A percentile compares a stretch with the other conserved stretches of the same genome.
These are phyloP conservation scores for Drosophila colorata DNA, from an alignment of 2,888 invertebrate species.

Conservation along the genomic window DNA sequence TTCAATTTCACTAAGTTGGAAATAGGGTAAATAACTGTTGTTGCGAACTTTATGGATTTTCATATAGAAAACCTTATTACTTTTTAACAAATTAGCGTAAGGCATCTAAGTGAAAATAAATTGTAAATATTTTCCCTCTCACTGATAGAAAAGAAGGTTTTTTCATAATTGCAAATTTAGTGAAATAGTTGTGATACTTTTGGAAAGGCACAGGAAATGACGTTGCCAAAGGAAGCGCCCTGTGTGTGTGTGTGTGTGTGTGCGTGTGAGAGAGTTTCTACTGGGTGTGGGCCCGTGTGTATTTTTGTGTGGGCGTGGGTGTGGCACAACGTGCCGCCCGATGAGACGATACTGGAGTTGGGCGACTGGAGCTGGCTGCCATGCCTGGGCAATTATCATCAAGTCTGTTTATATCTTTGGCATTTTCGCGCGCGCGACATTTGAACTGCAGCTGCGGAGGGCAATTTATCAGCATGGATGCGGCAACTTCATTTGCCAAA, in stretches of 20 bases:
- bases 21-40: too few relatives aligned
- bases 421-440: constrained; percentile 48
- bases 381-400: constrained; percentile 50
- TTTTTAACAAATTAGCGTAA: too few relatives aligned
- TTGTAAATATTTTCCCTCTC: too few relatives aligned
- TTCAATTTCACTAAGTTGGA: too few relatives aligned
- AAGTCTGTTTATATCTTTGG: constrained; percentile 49
- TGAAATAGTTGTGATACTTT: constrained; percentile 18
- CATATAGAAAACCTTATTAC: too few relatives aligned
- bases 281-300: constrained; percentile 41
- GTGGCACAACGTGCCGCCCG: constrained; percentile 49
- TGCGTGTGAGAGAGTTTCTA: constrained; percentile 50
- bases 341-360: constrained; percentile 17
- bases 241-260: constrained; percentile 30
- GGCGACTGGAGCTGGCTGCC: not conserved
- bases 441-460: constrained; percentile 43
- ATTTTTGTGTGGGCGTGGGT: constrained; percentile 67
- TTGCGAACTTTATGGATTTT: too few relatives aligned
- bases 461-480: constrained; percentile 38
- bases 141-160: too few relatives aligned
- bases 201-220: constrained; percentile 46
- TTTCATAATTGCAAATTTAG: not conserved
- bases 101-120: too few relatives aligned
- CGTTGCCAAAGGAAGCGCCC: constrained; percentile 45
- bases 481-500: constrained; percentile 41